Evolutionary conservation across 2,888 invertebrate genomes (phyloP), one percentile per base, ranked within the genome.

Genomic region (Cataglyphis rosenhaueri): DNA sequence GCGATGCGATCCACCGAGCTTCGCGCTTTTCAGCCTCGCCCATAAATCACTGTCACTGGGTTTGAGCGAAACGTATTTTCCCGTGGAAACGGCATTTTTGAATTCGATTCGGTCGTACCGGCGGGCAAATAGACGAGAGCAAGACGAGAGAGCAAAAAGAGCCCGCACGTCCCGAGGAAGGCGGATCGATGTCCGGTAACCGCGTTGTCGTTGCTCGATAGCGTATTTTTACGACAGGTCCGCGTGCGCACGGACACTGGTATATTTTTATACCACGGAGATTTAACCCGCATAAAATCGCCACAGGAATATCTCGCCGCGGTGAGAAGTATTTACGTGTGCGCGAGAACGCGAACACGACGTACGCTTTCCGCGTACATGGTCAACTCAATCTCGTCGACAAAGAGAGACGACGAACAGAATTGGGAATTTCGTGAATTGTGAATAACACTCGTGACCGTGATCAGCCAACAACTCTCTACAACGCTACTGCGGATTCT

Each of bases 1-100:
- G 81, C 25, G 48, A 29, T 48, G 18, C 82, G 66, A 68, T 61
- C 65, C 62, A 21, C 21, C 64, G 21, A 25, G 52, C 81, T 48
- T 62, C 59, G 68, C 65, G 79, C 65, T 64, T 85, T 89, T 85
- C 89, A 84, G 81, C 59, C 84, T 21, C 52, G 70, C 79, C 84
- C 84, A 88, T 88, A 88, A 87, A 88, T 88, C 88, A 88, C 85
- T 84, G 88, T 89, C 89, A 71, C 57, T 71, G 52, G 62, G 71
- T n/a, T 64, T 84, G 89, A 83, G 84, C 85, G 86, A 82, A 82
- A 85, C 83, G 87, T 89, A 84, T 89, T 87, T 89, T 83, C 85
- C 12, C 71, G 70, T 55, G 64, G 81, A 84, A 88, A 84, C 85
- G 71, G 88, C 75, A 88, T 89, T 88, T 88, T 87, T 78, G 84